Base-by-base conservation (phyloP, 2,113 vertebrate genomes). In the Uria lomvia region DNA sequence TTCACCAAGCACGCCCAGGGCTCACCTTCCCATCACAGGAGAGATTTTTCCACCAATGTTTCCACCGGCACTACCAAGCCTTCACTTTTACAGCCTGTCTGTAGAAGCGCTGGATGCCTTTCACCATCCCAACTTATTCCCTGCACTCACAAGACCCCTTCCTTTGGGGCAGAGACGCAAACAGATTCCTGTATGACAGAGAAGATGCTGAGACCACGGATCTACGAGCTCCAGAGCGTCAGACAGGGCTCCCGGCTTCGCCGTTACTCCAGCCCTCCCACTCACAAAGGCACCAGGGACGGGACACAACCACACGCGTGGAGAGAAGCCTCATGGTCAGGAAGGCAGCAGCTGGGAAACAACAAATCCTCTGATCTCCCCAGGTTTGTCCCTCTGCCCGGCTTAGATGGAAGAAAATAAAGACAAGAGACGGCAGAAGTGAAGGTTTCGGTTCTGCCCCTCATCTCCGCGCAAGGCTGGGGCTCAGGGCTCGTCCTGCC, bases 251-350 rank as follows among this genome's bases (percentile, higher is more conserved):
- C 45, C 62, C 0, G 1, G 43, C 12, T 43, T n/a, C 23, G 47
- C 47, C 5, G 0, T 22, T 19, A 5, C 47, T 53, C 24, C 67
- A 65, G 38, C 58, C n/a, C 30, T 20, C 8, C 45, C n/a, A 0
- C 36, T 22, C 32, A 2, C 30, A 42, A 42, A 66, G 4, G 10
- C 9, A 8, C 20, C 22, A 15, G 43, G 86, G 75, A 63, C 34
- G 49, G 58, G 59, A 50, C 2, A 3, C 0, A 1, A 53, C 53
- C 32, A 5, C 1, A 32, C 1, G 1, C 34, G 15, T 0, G 15
- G 30, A n/a, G 24, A 73, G 43, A 43, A 72, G 16, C 72, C 42
- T 20, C 65, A 12, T 32, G 52, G 52, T 29, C 15, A 5, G 73
- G 32, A 50, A n/a, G 23, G 52, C 24, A 32, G 49, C 80, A 42